Base-by-base conservation (phyloP, 2,888 invertebrate genomes). In the Xestia ashworthii region DNA sequence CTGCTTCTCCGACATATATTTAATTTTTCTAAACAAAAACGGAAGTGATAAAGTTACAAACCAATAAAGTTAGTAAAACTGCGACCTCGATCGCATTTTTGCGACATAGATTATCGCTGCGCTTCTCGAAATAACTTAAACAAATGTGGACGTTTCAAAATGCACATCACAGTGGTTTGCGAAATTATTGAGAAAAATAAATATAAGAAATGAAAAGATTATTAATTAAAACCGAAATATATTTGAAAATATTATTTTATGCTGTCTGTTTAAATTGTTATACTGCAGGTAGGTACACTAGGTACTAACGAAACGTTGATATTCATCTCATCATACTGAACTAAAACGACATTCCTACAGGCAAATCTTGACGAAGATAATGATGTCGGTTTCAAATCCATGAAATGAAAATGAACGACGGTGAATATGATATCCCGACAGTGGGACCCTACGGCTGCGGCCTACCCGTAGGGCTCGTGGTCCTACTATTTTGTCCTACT, bases 71-170 rank as follows among this genome's bases (percentile, higher is more conserved):
- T 58, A 65, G 65, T 66, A 32, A 32, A 32, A 32, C 32, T 32
- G 32, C 32, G 69, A 44, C 77, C 77, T 65, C 46, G 68, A 72
- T n/a, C 41, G 58, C 71, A 69, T 68, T 72, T 67, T 65, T n/a
- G 38, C 25, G 60, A 73, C 69, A 66, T 53, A 60, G n/a, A 32
- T 69, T 66, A 73, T 70, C 11, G 53, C 6, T 69, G 55, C 9
- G 58, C 38, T 69, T 48, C 46, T 58, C 46, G 65, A n/a, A 65
- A n/a, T 44, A 55, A 66, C 14, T 16, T 44, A 19, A n/a, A 53
- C 44, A 19, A 16, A 68, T 8, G 46, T 5, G 6, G 11, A 55
- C 14, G 14, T 67, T 66, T 44, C 5, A 38, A 32, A 73, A 32
- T 67, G 32, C 55, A 22, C 53, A 32, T 55, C 32, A 44, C 19